Evolutionary conservation across 2,888 invertebrate species (phyloP).

Genomic region (Celastrina argiolus): DNA sequence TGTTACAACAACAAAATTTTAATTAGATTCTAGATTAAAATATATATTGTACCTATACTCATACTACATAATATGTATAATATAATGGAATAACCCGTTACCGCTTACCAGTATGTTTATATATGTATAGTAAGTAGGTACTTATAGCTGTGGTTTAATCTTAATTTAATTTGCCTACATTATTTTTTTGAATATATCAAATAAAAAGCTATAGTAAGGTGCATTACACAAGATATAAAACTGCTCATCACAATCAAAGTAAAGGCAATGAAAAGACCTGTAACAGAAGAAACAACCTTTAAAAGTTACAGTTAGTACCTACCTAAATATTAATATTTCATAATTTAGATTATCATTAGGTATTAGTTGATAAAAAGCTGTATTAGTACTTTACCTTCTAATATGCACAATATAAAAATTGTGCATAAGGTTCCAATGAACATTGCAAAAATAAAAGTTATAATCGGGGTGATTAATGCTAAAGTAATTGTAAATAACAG

Average conservation of each 20-base stretch:
- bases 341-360: not conserved
- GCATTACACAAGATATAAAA: not conserved
- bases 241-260: not conserved
- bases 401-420: not conserved
- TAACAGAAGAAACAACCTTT: not conserved
- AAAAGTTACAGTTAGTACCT: not conserved
- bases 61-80: no score
- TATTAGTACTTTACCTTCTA: constrained; percentile 2
- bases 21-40: no score
- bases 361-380: not conserved
- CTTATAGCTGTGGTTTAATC: not conserved
- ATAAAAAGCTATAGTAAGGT: not conserved
- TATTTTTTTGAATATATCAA: not conserved
- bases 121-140: no score
- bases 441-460: constrained; percentile 33
- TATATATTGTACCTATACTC: no score
- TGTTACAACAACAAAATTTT: no score
- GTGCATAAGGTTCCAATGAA: constrained; percentile 24
- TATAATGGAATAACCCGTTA: no score
- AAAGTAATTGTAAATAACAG: constrained; percentile 32
- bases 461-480: constrained; percentile 24
- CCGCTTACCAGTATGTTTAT: no score
- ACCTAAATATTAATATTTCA: no score
- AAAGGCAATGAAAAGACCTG: not conserved
- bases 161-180: not conserved